Percentiles rank a stretch among this genome's conserved stretches.
Conservation (phyloP, 2,888 invertebrate genomes). For the Drosophila nr. perissopoda region DNA sequence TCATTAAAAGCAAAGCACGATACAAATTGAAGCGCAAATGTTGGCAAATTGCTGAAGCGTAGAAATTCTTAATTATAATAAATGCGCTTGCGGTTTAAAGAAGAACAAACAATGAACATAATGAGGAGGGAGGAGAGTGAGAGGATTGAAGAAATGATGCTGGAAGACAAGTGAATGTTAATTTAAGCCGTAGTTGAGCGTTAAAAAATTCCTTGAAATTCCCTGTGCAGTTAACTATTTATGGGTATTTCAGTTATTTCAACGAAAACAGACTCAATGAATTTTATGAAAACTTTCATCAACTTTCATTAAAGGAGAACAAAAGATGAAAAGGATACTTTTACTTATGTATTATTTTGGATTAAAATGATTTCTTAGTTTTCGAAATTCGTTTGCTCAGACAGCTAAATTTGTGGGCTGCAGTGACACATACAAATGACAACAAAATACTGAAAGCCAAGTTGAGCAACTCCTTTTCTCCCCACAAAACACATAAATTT, state of each 20-base stretch:
- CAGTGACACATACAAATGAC: constrained; percentile 32
- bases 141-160: neutral
- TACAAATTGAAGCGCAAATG: constrained; percentile 58
- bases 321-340: constrained; percentile 1
- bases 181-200: constrained; percentile 7
- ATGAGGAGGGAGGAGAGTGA: neutral
- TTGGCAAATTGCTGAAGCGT: constrained; percentile 61
- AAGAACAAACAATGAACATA: constrained; percentile 8
- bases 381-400: constrained; percentile 3
- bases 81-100: constrained; percentile 34
- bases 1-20: constrained; percentile 43
- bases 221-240: constrained; percentile 25
- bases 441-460: constrained; percentile 29
- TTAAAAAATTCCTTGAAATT: neutral
- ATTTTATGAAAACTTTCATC: neutral
- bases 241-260: constrained; percentile 20
- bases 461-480: constrained; percentile 20
- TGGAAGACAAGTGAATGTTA: constrained; percentile 32
- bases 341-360: neutral
- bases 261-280: neutral
- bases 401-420: neutral
- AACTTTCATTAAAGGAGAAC: neutral
- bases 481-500: constrained; percentile 50
- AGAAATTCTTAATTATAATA: constrained; percentile 67
- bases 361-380: constrained; percentile 7